These are phyloP conservation scores for Eilema depressum DNA, from an alignment of 2,888 invertebrate species.

Conservation along the genomic window DNA sequence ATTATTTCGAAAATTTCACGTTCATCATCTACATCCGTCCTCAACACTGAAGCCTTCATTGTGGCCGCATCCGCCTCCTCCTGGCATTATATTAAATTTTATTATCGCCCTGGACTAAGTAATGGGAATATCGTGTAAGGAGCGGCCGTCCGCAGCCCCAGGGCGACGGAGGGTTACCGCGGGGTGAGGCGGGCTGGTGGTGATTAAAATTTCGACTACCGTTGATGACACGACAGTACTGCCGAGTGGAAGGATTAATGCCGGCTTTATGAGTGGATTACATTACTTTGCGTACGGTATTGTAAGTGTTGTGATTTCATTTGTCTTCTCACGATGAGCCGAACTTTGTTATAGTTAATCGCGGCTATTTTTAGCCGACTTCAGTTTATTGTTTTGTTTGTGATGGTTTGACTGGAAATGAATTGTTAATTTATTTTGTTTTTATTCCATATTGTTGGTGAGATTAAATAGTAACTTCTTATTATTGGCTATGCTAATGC, in stretches of 20 bases:
- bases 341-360: constrained; percentile 35
- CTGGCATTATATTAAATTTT: constrained; percentile 86
- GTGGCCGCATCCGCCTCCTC: constrained; percentile 81
- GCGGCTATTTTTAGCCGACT: constrained; percentile 1
- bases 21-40: constrained; percentile 51
- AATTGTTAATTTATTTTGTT: neutral
- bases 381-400: constrained; percentile 15
- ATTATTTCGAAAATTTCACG: constrained; percentile 45
- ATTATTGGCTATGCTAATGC: too few relatives aligned
- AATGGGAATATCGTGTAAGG: constrained; percentile 88
- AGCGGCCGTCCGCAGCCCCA: constrained; percentile 80
- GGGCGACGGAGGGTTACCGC: constrained; percentile 65
- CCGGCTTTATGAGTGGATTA: constrained; percentile 84
- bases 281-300: constrained; percentile 72
- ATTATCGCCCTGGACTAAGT: constrained; percentile 87
- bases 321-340: constrained; percentile 50
- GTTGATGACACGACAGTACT: constrained; percentile 84
- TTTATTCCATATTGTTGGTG: neutral
- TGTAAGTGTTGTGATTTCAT: constrained; percentile 72
- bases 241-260: constrained; percentile 82
- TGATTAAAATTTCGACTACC: constrained; percentile 86
- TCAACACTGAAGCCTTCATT: constrained; percentile 63
- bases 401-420: neutral
- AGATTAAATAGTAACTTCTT: too few relatives aligned
- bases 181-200: constrained; percentile 57